Conservation (phyloP, 2,888 invertebrate genomes). For the Cinara cedri region DNA sequence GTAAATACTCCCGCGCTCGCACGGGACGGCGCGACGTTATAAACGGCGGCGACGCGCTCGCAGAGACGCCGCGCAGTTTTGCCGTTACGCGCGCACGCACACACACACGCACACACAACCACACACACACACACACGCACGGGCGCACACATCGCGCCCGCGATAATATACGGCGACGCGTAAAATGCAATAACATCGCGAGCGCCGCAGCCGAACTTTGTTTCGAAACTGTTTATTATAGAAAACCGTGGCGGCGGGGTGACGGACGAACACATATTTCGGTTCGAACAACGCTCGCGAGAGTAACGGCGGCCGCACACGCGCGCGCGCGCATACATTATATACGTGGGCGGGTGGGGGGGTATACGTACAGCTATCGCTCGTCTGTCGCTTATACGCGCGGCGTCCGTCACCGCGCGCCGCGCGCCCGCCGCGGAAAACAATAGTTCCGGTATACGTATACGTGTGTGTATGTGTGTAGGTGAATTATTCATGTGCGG, state of each 20-base stretch:
- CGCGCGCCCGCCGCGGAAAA: conserved; percentile 1
- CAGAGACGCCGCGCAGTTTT: no score
- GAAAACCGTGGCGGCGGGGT: no score
- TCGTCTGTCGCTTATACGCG: background rate
- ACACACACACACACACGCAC: background rate
- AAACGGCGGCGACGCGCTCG: background rate
- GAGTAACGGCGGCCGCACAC: conserved; percentile 13
- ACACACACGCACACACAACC: background rate
- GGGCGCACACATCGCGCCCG: background rate
- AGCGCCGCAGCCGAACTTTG: no score
- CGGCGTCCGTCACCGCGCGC: background rate
- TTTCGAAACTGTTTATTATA: no score
- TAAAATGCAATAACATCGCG: no score
- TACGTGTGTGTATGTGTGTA: no score
- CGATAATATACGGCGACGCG: background rate
- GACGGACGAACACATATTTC: no score
- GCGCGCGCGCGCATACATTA: conserved; percentile 34
- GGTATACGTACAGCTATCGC: background rate
- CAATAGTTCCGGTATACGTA: conserved; percentile 45
- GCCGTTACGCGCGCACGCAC: no score
- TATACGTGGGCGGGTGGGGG: conserved; percentile 37
- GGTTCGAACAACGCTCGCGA: no score
- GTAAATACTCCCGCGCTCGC: background rate
- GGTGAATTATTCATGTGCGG: conserved; percentile 56
- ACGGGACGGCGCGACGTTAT: background rate